Percentiles rank a stretch among this genome's conserved stretches.
phyloP scores from a whole-genome alignment of 2,797 vertebrate genomes.

The Numenius phaeopus region DNA sequence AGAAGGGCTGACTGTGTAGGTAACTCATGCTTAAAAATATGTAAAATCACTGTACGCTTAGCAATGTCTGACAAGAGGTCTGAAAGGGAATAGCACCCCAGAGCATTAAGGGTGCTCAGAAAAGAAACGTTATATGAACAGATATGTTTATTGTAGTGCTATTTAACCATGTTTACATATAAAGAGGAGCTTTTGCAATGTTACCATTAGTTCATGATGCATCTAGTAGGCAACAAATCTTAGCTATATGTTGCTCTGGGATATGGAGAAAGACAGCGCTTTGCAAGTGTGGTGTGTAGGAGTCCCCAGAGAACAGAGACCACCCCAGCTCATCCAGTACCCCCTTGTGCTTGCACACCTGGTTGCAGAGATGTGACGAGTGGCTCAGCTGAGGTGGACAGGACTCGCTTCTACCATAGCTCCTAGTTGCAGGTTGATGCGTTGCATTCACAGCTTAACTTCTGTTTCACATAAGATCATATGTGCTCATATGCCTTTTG shows the following conservation, averaged over 20 bases:
- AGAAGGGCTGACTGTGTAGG: not conserved
- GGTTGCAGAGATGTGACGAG: not conserved
- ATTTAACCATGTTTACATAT: fast-evolving
- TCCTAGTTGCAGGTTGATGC: not conserved
- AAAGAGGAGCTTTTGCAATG: not conserved
- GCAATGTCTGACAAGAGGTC: not conserved
- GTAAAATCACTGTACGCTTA: not conserved
- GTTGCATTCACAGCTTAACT: not conserved
- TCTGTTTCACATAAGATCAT: not conserved
- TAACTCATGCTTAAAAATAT: not conserved
- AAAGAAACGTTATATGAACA: not conserved
- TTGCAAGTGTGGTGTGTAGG: not conserved
- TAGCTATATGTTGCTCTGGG: not conserved
- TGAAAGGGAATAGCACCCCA: not conserved
- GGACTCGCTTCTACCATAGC: not conserved
- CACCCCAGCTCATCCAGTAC: not conserved
- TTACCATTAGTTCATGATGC: fast-evolving
- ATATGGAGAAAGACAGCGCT: fast-evolving
- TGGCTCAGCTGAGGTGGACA: not conserved
- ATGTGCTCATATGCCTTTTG: not conserved
- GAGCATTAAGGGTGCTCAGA: not conserved
- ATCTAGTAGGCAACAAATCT: not conserved
- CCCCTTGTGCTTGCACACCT: fast-evolving
- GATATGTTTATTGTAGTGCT: not conserved
- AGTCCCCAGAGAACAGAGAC: not conserved